Conservation (phyloP, 2,797 vertebrate genomes). For the Loriculus beryllinus region DNA sequence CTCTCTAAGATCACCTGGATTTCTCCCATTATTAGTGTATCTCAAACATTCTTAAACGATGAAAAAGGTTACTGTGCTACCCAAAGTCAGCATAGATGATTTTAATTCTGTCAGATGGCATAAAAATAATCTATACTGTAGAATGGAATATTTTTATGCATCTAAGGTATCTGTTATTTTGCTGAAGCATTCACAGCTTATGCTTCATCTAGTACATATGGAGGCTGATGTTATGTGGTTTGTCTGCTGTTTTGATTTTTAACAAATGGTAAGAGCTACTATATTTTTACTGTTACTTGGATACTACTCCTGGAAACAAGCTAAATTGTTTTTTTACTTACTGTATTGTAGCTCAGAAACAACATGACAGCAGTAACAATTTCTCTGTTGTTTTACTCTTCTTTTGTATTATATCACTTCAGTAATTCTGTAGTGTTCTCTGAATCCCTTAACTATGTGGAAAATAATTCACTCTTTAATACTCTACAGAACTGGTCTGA, state of each 20-base stretch:
- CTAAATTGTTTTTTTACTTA: neutral
- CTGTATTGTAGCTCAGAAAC: neutral
- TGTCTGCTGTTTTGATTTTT: neutral
- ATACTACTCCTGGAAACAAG: neutral
- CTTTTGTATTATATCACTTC: neutral
- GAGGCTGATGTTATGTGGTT: neutral
- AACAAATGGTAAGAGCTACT: neutral
- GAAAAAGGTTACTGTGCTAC: neutral
- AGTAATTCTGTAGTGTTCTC: neutral
- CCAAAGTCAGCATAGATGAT: neutral
- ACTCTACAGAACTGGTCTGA: neutral
- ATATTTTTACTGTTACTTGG: neutral
- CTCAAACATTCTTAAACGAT: constrained; percentile 36
- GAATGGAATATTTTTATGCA: neutral
- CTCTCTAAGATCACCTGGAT: neutral
- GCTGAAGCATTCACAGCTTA: neutral
- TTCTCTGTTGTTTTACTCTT: neutral
- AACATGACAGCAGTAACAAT: neutral
- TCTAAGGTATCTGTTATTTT: neutral
- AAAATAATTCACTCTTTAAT: neutral
- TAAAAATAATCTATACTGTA: neutral
- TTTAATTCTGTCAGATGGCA: neutral
- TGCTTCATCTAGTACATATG: neutral
- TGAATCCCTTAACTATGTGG: neutral
- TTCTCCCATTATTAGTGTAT: neutral